Conservation (phyloP, 1,140 invertebrate genomes). For the Pinna nobilis region DNA sequence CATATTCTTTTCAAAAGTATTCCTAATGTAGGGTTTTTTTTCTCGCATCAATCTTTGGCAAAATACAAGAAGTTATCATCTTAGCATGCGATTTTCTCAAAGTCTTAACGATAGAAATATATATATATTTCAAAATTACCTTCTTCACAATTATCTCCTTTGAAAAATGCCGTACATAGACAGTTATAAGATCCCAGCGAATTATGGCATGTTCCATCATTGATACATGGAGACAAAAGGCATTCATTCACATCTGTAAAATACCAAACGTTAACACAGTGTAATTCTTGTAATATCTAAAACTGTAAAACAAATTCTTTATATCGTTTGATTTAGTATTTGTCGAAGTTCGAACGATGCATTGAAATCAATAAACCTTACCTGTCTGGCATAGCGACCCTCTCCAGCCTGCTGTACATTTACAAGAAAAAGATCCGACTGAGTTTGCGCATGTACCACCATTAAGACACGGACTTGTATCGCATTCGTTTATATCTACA, state of each 20-base stretch:
- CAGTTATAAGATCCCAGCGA: slow-evolving; percentile 49
- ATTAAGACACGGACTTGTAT: slow-evolving; percentile 45
- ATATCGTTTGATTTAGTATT: no score
- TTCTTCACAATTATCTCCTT: slow-evolving; percentile 93
- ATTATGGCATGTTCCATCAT: background rate
- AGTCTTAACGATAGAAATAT: no score
- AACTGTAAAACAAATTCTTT: background rate
- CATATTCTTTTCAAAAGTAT: no score
- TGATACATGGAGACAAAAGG: background rate
- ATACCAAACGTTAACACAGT: background rate
- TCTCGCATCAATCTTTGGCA: background rate
- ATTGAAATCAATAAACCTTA: slow-evolving; percentile 27
- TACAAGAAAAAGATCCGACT: slow-evolving; percentile 46
- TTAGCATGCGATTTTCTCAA: background rate
- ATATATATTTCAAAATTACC: slow-evolving; percentile 49
- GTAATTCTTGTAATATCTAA: background rate
- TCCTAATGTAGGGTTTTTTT: background rate
- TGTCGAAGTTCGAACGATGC: no score
- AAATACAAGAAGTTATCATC: background rate
- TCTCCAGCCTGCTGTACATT: slow-evolving; percentile 40
- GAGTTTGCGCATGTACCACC: slow-evolving; percentile 45
- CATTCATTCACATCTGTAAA: background rate
- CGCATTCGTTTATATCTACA: slow-evolving; percentile 59
- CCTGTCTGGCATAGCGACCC: slow-evolving; percentile 74
- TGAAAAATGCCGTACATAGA: slow-evolving; percentile 93